Percentiles rank a stretch among this genome's conserved stretches.
These are phyloP conservation scores for Caenorhabditis sp. DNA, from an alignment of 2,888 invertebrate genomes.

Conservation along the genomic window DNA sequence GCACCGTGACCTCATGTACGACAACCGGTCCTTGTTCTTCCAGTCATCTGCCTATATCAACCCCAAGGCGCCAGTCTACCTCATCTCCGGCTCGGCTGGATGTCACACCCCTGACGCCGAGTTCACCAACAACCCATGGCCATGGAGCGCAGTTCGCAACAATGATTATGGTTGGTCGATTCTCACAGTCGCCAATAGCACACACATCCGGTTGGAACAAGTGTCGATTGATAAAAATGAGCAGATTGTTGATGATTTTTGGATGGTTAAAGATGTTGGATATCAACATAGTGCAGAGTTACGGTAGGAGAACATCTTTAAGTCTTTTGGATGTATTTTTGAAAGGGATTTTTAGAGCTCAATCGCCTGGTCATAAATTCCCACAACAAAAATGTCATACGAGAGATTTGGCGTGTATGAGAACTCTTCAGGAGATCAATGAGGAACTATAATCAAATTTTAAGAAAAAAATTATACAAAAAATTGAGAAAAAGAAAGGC, in stretches of 20 bases:
- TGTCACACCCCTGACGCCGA: constrained; percentile 54
- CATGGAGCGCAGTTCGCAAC: constrained; percentile 56
- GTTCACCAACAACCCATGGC: constrained; percentile 47
- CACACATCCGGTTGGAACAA: constrained; percentile 89
- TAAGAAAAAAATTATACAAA: background rate
- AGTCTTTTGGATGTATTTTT: background rate
- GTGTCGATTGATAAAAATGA: constrained; percentile 74
- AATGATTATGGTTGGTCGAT: constrained; percentile 90
- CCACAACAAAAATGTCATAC: constrained; percentile 40
- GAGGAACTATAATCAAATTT: constrained; percentile 32
- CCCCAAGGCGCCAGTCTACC: constrained; percentile 86
- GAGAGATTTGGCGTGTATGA: constrained; percentile 38
- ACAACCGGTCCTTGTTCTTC: too few relatives aligned
- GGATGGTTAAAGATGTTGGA: constrained; percentile 59
- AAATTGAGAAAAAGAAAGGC: too few relatives aligned
- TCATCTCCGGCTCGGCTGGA: constrained; percentile 84
- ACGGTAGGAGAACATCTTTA: constrained; percentile 10
- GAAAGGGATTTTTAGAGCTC: constrained; percentile 17
- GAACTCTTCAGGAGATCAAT: constrained; percentile 40
- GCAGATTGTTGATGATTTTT: constrained; percentile 71
- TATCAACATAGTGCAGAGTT: constrained; percentile 25
- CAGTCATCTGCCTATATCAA: constrained; percentile 79
- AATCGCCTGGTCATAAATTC: constrained; percentile 20
- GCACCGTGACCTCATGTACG: too few relatives aligned
- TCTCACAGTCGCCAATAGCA: constrained; percentile 79